phyloP scores from a whole-genome alignment of 2,113 vertebrate species.

The Anas platyrhynchos region DNA sequence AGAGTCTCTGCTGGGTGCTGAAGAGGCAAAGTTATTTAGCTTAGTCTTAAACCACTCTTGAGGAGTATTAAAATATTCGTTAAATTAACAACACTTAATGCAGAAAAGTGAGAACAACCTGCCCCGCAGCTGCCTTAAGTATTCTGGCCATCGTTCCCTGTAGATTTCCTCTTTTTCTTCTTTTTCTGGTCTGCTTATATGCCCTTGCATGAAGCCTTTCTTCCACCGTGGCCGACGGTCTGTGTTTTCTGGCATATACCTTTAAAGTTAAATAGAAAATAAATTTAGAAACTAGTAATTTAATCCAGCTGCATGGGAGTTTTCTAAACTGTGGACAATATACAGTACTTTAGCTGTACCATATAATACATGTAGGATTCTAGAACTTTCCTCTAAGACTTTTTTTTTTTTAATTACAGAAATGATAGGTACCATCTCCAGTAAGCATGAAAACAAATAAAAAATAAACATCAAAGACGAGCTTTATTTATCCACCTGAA shows the following conservation, averaged over 20 bases:
- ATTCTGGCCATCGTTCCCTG: slow-evolving; percentile 89
- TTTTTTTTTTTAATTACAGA: background rate
- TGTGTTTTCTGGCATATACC: slow-evolving; percentile 83
- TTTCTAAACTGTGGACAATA: background rate
- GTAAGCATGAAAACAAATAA: background rate
- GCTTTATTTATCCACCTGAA: background rate
- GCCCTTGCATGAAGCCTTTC: slow-evolving; percentile 90
- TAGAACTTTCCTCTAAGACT: background rate
- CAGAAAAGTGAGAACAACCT: slow-evolving; percentile 70
- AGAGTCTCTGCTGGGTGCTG: background rate
- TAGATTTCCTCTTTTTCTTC: slow-evolving; percentile 91
- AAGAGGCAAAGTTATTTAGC: background rate
- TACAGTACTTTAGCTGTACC: background rate
- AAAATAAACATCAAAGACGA: background rate
- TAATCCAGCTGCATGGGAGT: background rate
- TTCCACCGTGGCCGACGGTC: slow-evolving; percentile 83
- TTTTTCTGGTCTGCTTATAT: slow-evolving; percentile 84
- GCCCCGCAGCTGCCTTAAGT: slow-evolving; percentile 79
- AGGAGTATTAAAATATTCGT: background rate
- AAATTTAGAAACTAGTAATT: background rate
- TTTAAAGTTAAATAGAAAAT: slow-evolving; percentile 23
- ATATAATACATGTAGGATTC: too few species aligned
- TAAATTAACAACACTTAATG: background rate
- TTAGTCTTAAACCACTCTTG: background rate
- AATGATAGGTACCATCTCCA: background rate